These are phyloP conservation scores for Cantharis lateralis DNA, from an alignment of 2,888 invertebrate species.

Conservation along the genomic window DNA sequence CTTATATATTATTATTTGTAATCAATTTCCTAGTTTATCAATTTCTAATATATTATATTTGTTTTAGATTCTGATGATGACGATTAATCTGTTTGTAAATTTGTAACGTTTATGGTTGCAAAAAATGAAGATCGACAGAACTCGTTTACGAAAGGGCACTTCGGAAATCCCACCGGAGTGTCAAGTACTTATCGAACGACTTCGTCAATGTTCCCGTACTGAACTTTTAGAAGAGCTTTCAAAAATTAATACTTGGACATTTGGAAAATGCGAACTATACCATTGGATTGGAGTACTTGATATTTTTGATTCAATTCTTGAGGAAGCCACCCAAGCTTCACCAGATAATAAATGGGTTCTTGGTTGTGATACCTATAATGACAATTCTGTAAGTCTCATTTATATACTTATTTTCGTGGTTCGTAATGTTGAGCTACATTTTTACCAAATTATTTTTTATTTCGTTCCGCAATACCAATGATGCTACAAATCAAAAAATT, in stretches of 20 bases:
- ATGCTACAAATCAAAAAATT: background rate
- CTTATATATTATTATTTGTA: background rate
- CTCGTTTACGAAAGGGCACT: constrained; percentile 80
- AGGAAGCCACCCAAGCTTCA: constrained; percentile 69
- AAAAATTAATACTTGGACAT: constrained; percentile 80
- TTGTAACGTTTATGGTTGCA: constrained; percentile 31
- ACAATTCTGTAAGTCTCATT: constrained; percentile 59
- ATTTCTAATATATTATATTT: background rate
- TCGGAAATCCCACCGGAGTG: constrained; percentile 83
- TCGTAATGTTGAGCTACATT: background rate
- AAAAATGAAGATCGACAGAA: constrained; percentile 80
- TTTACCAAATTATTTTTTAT: background rate
- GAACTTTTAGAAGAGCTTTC: constrained; percentile 71
- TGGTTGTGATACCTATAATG: constrained; percentile 72
- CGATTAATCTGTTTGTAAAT: background rate
- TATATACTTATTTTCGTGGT: background rate
- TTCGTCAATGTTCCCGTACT: constrained; percentile 68
- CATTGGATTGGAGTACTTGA: constrained; percentile 87
- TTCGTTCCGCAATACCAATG: no score
- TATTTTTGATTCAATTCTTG: constrained; percentile 74
- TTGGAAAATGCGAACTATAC: constrained; percentile 84
- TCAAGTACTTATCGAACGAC: constrained; percentile 72
- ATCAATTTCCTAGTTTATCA: background rate
- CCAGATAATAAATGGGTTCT: constrained; percentile 70
- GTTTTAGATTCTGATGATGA: background rate